Percentiles rank a stretch among this genome's conserved stretches.
Conservation (phyloP, 1,140 invertebrate species). For the Drosophila varians region DNA sequence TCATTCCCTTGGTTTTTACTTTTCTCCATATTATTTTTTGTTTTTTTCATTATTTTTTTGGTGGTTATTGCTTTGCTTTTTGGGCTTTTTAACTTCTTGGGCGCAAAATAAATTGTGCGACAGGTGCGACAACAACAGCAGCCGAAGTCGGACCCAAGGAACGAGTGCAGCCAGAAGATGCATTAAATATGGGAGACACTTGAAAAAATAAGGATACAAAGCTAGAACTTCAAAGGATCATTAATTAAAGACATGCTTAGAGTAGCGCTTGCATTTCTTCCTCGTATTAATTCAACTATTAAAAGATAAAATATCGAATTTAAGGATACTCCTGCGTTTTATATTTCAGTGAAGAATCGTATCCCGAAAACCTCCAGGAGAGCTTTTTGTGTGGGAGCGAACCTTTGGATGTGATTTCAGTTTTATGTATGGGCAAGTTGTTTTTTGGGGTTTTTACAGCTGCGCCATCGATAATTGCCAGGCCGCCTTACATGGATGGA, state of each 20-base stretch:
- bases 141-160: constrained; percentile 19
- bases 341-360: background rate
- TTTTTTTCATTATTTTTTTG: constrained; percentile 41
- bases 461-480: constrained; percentile 69
- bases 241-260: too few relatives aligned
- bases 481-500: constrained; percentile 46
- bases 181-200: constrained; percentile 11
- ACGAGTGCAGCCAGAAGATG: constrained; percentile 9
- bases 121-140: constrained; percentile 74
- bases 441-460: constrained; percentile 64
- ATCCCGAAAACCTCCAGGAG: constrained; percentile 18
- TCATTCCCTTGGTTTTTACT: constrained; percentile 22
- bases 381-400: constrained; percentile 72
- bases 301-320: too few relatives aligned
- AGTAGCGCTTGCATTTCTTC: too few relatives aligned
- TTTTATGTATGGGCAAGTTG: constrained; percentile 16
- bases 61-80: constrained; percentile 59
- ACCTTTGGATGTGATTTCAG: constrained; percentile 57
- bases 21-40: background rate
- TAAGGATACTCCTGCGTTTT: background rate
- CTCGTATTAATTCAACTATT: too few relatives aligned
- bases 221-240: background rate
- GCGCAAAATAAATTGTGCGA: constrained; percentile 81
- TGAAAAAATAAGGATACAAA: constrained; percentile 13
- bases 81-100: constrained; percentile 69